phyloP scores from a whole-genome alignment of 2,797 vertebrate genomes.

The Notamacropus eugenii region DNA sequence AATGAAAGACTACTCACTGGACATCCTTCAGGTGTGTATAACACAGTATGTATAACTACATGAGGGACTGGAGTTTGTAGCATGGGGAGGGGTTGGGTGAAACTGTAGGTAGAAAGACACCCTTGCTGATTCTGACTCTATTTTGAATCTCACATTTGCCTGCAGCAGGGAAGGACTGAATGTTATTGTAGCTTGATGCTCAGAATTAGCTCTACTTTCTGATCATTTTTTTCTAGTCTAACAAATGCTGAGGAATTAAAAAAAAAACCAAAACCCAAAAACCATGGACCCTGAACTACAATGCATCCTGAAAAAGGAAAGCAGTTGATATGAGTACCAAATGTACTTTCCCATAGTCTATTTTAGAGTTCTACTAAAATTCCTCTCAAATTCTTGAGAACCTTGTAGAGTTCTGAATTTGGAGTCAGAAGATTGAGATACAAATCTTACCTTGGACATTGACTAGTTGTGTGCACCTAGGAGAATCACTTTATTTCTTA shows the following conservation, averaged over 20 bases:
- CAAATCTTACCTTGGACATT: not conserved
- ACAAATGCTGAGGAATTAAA: not conserved
- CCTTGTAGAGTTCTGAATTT: not conserved
- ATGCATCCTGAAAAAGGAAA: not conserved
- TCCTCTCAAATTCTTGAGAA: not conserved
- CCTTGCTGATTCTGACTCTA: not conserved
- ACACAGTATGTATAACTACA: not conserved
- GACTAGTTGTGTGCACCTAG: not conserved
- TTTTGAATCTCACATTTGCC: not conserved
- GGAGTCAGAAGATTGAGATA: not conserved
- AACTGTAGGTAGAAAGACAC: not conserved
- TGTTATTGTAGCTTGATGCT: not conserved
- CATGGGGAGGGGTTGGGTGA: not conserved
- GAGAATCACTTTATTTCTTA: slow-evolving; percentile 2
- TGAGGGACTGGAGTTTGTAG: not conserved
- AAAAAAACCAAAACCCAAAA: not conserved
- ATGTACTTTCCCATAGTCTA: not conserved
- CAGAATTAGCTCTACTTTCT: not conserved
- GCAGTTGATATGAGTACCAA: not conserved
- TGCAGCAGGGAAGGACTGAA: not conserved
- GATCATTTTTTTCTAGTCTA: not conserved
- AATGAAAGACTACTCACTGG: not conserved
- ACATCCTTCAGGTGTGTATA: not conserved
- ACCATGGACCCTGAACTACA: not conserved
- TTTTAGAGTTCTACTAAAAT: not conserved